phyloP scores from a whole-genome alignment of 2,797 vertebrate genomes.

The Tamandua tetradactyla region DNA sequence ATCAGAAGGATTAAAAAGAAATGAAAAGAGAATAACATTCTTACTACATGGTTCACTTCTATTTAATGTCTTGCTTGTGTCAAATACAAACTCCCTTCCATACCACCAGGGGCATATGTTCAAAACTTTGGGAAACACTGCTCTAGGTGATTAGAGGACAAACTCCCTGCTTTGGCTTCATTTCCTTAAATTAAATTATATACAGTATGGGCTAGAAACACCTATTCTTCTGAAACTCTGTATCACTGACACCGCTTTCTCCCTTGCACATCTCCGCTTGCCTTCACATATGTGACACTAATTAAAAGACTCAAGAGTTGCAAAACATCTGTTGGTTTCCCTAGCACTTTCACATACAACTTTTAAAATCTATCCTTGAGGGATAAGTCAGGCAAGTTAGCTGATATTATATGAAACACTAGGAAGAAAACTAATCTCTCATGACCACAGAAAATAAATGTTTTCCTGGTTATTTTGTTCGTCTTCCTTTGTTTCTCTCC shows the following conservation, averaged over 20 bases:
- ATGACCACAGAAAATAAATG: background rate
- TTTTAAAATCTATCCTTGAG: background rate
- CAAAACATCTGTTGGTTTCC: background rate
- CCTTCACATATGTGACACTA: background rate
- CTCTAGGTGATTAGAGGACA: background rate
- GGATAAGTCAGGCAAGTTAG: background rate
- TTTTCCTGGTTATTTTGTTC: background rate
- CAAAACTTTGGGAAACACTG: background rate
- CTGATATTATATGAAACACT: background rate
- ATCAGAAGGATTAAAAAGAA: conserved; percentile 32
- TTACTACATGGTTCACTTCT: background rate
- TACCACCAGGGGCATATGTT: no score
- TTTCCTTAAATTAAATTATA: conserved; percentile 38
- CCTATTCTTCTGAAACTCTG: background rate
- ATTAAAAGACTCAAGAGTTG: background rate
- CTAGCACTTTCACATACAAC: background rate
- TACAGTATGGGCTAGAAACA: conserved; percentile 13
- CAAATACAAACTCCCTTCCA: background rate
- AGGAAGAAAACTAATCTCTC: background rate
- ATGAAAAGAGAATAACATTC: background rate
- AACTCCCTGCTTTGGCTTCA: background rate
- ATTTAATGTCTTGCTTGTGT: background rate
- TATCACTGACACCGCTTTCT: background rate
- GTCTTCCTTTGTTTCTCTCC: background rate
- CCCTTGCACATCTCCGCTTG: background rate